A percentile compares a stretch with the other conserved stretches of the same genome.
These are phyloP conservation scores for Hyperopisus bebe DNA, from an alignment of 2,113 vertebrate species.

Conservation along the genomic window DNA sequence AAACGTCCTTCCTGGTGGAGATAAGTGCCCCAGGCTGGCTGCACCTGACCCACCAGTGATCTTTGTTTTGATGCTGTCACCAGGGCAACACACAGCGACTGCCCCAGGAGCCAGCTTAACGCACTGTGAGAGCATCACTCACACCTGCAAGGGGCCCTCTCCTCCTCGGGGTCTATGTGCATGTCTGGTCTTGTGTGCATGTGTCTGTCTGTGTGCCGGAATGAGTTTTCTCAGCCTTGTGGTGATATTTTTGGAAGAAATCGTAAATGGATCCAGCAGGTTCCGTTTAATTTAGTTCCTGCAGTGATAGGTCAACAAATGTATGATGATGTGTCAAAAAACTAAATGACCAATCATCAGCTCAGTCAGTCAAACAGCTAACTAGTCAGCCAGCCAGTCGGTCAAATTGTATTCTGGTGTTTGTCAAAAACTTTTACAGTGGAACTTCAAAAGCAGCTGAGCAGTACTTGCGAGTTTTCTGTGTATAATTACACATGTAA, in stretches of 20 bases:
- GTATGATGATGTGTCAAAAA: not conserved
- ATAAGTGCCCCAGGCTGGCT: not conserved
- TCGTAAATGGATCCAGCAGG: conserved; percentile 6
- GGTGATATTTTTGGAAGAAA: conserved; percentile 17
- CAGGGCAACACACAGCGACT: not conserved
- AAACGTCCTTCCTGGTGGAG: not conserved
- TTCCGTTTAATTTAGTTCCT: not conserved
- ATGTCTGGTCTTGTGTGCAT: conserved; percentile 13
- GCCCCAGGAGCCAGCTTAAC: not conserved
- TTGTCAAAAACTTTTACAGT: not conserved
- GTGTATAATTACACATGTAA: not conserved
- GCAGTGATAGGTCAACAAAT: not conserved
- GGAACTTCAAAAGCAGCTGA: not conserved
- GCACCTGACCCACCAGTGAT: not conserved
- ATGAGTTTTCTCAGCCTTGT: not conserved
- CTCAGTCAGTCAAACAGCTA: not conserved
- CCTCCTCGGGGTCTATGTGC: not conserved
- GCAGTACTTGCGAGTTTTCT: not conserved
- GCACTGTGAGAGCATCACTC: not conserved
- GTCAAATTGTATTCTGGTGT: not conserved
- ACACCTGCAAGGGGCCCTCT: not conserved
- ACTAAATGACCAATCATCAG: not conserved
- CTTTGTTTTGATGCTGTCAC: not conserved
- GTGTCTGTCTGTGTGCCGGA: not conserved
- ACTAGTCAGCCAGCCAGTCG: not conserved